Evolutionary conservation across 2,888 invertebrate genomes (phyloP).

Genomic region (Macroteleia sp.): DNA sequence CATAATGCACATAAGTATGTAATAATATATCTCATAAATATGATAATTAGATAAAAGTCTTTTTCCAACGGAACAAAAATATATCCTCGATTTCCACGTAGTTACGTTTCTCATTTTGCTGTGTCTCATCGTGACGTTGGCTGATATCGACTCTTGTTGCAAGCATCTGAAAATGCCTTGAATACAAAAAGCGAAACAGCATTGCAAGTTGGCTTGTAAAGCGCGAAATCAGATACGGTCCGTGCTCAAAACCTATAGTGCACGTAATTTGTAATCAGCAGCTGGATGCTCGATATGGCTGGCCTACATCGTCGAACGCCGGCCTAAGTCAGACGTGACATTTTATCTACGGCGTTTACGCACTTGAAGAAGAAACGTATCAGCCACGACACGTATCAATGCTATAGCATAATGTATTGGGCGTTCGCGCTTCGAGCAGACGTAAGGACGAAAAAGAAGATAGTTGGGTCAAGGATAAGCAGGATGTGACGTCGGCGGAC

Average conservation of each 20-base stretch:
- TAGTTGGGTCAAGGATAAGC: slow-evolving; percentile 83
- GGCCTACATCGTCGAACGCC: slow-evolving; percentile 57
- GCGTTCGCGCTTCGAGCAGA: slow-evolving; percentile 43
- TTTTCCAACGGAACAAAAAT: slow-evolving; percentile 23
- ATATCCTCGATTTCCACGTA: slow-evolving; percentile 6
- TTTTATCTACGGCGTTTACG: slow-evolving; percentile 38
- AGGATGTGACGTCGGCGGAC: slow-evolving; percentile 82
- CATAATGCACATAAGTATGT: too few relatives aligned
- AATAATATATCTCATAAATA: too few relatives aligned
- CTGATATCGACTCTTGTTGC: not conserved
- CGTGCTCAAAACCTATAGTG: not conserved
- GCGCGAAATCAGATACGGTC: slow-evolving; percentile 37
- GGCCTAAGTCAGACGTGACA: slow-evolving; percentile 32
- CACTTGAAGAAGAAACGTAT: slow-evolving; percentile 29
- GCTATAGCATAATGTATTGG: slow-evolving; percentile 22
- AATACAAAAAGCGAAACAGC: slow-evolving; percentile 15
- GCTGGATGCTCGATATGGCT: slow-evolving; percentile 30
- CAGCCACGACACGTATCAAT: slow-evolving; percentile 15
- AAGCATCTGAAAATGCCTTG: slow-evolving; percentile 15
- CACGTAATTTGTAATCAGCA: slow-evolving; percentile 32
- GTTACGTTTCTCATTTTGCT: not conserved
- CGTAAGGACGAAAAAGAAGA: slow-evolving; percentile 72
- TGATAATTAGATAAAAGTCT: too few relatives aligned
- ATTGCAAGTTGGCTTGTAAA: too few relatives aligned
- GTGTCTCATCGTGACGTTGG: not conserved